A percentile compares a stretch with the other conserved stretches of the same genome.
Conservation (phyloP, 2,888 invertebrate species). For the Trilocha varians region DNA sequence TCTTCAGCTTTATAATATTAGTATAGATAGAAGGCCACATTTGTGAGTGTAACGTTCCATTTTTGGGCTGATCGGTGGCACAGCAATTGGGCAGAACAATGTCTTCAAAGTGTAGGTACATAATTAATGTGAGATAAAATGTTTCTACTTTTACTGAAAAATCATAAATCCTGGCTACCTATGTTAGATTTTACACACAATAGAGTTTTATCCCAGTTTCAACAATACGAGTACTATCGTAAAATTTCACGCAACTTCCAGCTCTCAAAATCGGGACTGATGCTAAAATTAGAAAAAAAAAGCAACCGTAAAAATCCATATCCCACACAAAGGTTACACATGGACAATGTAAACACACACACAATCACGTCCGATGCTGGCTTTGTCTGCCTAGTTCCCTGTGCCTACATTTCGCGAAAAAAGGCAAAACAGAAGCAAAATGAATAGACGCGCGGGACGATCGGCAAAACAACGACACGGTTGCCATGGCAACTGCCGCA, state of each 20-base stretch:
- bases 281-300: background rate
- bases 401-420: conserved; percentile 44
- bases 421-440: conserved; percentile 31
- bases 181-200: no score
- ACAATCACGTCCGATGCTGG: conserved; percentile 28
- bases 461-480: conserved; percentile 64
- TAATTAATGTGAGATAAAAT: no score
- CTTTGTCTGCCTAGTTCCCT: conserved; percentile 33
- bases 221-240: no score
- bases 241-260: background rate
- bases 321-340: background rate
- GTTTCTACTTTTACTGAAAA: no score
- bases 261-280: background rate
- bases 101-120: no score
- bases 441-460: conserved; percentile 45
- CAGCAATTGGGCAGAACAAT: no score
- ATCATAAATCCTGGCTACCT: no score
- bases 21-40: no score
- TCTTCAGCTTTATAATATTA: no score
- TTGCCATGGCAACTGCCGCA: conserved; percentile 58
- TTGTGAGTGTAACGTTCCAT: no score
- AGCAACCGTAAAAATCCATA: background rate
- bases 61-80: no score
- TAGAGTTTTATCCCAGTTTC: no score
- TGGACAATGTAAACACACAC: conserved; percentile 17